Conservation (phyloP, 2,113 vertebrate genomes). For the Mustelus asterias region DNA sequence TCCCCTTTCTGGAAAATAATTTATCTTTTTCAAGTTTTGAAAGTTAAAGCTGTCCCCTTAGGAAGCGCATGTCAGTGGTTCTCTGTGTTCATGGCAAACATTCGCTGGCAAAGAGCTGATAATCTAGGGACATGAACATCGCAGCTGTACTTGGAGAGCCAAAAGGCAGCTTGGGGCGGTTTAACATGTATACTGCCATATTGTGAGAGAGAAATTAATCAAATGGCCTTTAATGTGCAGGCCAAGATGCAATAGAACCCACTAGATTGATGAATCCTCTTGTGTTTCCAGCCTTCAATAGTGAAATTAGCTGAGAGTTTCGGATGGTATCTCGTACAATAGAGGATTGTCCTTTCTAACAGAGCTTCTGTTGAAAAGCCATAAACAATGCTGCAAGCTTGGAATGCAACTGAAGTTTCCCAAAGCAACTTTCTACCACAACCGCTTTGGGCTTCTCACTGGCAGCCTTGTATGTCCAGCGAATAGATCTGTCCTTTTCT, state of each 20-base stretch:
- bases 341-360: not conserved
- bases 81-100: not conserved
- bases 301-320: conserved; percentile 16
- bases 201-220: conserved; percentile 11
- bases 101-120: not conserved
- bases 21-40: not conserved
- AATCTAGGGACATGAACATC: not conserved
- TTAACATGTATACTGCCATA: not conserved
- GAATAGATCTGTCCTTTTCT: not conserved
- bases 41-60: not conserved
- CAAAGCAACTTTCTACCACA: not conserved
- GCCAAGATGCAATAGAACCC: not conserved
- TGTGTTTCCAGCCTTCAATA: conserved; percentile 23
- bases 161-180: not conserved
- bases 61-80: not conserved
- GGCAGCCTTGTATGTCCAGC: not conserved
- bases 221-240: conserved; percentile 16
- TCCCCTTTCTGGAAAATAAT: not conserved
- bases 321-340: not conserved
- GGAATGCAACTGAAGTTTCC: not conserved
- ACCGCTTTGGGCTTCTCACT: not conserved
- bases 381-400: not conserved
- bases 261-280: not conserved
- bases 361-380: not conserved
- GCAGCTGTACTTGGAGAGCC: not conserved